Conservation (phyloP, 2,888 invertebrate genomes). For the Ariolimax columbianus region DNA sequence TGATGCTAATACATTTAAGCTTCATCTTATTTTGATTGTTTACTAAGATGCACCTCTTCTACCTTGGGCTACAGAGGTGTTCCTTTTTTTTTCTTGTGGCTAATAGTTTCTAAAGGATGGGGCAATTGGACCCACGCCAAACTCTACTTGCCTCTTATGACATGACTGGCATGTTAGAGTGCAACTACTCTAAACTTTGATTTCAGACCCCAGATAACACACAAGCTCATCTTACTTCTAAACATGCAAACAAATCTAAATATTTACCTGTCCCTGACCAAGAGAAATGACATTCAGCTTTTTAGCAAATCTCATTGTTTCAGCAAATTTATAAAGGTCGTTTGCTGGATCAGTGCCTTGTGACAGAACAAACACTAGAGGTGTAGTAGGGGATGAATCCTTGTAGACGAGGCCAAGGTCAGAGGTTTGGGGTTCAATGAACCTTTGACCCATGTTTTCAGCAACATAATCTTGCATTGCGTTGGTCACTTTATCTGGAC, state of each 20-base stretch:
- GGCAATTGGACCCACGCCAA: too few species aligned
- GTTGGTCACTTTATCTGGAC: slow-evolving; percentile 79
- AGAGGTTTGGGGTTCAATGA: slow-evolving; percentile 80
- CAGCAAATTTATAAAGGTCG: slow-evolving; percentile 80
- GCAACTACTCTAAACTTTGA: too few species aligned
- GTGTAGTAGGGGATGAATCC: slow-evolving; percentile 79
- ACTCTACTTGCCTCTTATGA: too few species aligned
- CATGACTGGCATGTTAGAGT: too few species aligned
- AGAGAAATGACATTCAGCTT: slow-evolving; percentile 89
- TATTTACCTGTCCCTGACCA: slow-evolving; percentile 88
- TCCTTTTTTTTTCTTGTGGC: too few species aligned
- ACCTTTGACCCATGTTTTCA: slow-evolving; percentile 78
- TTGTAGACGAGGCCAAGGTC: slow-evolving; percentile 79
- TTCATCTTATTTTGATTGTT: too few species aligned
- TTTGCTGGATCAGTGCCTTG: slow-evolving; percentile 80
- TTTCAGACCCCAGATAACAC: too few species aligned
- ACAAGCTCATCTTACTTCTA: too few species aligned
- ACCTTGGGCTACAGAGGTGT: too few species aligned
- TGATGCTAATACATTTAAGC: too few species aligned
- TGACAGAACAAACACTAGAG: slow-evolving; percentile 80
- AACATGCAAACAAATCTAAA: neutral
- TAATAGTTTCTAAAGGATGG: too few species aligned
- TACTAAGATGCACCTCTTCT: too few species aligned
- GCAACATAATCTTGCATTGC: slow-evolving; percentile 81
- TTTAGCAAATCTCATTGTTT: slow-evolving; percentile 80